phyloP scores from a whole-genome alignment of 2,888 invertebrate species.

The Tyria jacobaeae region DNA sequence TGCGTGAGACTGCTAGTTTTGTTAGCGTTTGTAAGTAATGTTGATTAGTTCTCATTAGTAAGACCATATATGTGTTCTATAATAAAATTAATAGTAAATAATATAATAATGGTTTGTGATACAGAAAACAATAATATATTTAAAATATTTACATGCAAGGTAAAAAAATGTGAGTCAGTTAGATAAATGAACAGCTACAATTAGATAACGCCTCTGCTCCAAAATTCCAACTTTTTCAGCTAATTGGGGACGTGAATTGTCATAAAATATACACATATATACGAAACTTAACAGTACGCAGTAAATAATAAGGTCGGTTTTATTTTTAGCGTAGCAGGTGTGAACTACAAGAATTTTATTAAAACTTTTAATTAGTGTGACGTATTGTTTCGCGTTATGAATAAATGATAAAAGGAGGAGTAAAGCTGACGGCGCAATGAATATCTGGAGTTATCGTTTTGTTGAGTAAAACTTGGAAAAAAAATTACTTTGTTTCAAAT shows the following conservation, averaged over 20 bases:
- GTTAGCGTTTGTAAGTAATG: background rate
- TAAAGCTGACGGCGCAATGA: conserved; percentile 2
- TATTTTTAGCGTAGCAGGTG: conserved; percentile 7
- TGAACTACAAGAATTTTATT: conserved; percentile 39
- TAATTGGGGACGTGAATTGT: conserved; percentile 8
- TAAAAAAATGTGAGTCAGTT: conserved; percentile 13
- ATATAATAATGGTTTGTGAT: no score
- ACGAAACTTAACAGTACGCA: background rate
- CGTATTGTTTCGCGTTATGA: conserved; percentile 51
- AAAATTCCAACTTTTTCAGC: background rate
- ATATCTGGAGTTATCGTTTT: conserved; percentile 7
- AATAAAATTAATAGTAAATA: no score
- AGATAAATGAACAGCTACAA: conserved; percentile 1
- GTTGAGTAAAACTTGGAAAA: conserved; percentile 9
- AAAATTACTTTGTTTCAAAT: conserved; percentile 5
- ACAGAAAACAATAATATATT: no score
- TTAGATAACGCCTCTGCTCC: conserved; percentile 2
- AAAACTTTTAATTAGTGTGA: conserved; percentile 61
- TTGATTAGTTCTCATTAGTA: background rate
- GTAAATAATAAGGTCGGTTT: conserved; percentile 19
- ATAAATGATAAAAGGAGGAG: conserved; percentile 35
- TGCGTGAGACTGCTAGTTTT: background rate
- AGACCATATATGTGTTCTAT: no score
- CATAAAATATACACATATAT: background rate
- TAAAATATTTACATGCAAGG: no score